Evolutionary conservation across 2,888 invertebrate species (phyloP), one percentile per base, ranked within the genome.

Genomic region (Alcis repandata): DNA sequence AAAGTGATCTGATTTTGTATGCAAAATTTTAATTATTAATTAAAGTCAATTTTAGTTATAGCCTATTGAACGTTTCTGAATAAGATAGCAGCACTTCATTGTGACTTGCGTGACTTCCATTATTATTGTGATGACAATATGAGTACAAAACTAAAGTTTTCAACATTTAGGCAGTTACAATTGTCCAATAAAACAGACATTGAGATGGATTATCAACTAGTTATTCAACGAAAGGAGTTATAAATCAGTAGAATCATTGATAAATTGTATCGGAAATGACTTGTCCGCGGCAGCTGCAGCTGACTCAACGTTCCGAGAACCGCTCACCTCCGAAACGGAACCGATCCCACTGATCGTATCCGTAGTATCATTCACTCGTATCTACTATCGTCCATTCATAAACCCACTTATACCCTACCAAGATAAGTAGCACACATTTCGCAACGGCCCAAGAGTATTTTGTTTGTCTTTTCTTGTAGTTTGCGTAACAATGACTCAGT

Each of bases 381-480:
- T 76, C 78, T 61, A 46, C 13, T 79, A 78, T 75, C 68, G 72
- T 87, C 86, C 92, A 92, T 92, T 92, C 92, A 92, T 87, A 86
- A 89, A 79, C 71, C 72, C 68, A 60, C 70, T 53, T 53, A 76
- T 79, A 87, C 67, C 82, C 86, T 68, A 70, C 86, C 80, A 70
- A 86, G 84, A 86, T 87, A 82, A 79, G 76, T 72, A 72, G 77
- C 57, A 75, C 75, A 67, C 69, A 70, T 77, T 79, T 80, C 72
- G 74, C 74, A 76, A 79, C 43, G 19, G 4, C 4, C 63, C 73
- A 63, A 70, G 72, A 79, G 75, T 76, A 72, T 67, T 76, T 78
- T 79, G 78, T 74, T 78, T 77, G 77, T 74, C 83, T 84, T 82
- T 82, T 84, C 70, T 78, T 72, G 75, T 83, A 68, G 83, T 77